phyloP scores from a whole-genome alignment of 2,113 vertebrate genomes.

The Hylia prasina region DNA sequence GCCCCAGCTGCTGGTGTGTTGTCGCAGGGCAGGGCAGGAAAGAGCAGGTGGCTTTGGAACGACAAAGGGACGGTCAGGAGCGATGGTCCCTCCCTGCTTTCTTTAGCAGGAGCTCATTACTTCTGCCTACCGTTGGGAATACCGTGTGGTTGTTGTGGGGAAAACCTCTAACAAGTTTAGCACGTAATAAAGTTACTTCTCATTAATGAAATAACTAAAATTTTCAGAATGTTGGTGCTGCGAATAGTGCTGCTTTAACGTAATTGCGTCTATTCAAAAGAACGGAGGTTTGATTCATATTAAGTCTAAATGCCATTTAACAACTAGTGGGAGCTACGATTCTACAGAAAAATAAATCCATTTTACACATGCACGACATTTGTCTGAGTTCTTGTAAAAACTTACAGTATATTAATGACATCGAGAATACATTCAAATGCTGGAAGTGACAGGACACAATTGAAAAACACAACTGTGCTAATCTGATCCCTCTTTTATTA shows the following conservation, averaged over 20 bases:
- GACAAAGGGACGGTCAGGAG: accelerated
- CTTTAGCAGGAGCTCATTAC: neutral
- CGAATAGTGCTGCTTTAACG: neutral
- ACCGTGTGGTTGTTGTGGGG: neutral
- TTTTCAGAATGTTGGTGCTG: neutral
- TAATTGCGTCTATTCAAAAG: neutral
- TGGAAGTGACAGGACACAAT: neutral
- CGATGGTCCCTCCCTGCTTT: accelerated
- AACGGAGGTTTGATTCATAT: neutral
- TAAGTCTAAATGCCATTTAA: neutral
- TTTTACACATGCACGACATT: neutral
- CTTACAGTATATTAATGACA: neutral
- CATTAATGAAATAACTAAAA: neutral
- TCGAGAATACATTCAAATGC: neutral
- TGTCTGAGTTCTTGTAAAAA: neutral
- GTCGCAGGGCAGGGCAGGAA: neutral
- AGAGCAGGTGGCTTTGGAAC: accelerated
- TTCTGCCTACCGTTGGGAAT: accelerated
- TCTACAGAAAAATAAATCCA: neutral
- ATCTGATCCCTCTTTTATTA: neutral
- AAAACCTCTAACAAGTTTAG: neutral
- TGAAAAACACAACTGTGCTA: neutral
- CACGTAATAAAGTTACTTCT: neutral
- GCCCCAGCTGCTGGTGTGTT: neutral
- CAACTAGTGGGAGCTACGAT: neutral